phyloP scores from a whole-genome alignment of 2,113 vertebrate genomes.

The Pseudorasbora parva region DNA sequence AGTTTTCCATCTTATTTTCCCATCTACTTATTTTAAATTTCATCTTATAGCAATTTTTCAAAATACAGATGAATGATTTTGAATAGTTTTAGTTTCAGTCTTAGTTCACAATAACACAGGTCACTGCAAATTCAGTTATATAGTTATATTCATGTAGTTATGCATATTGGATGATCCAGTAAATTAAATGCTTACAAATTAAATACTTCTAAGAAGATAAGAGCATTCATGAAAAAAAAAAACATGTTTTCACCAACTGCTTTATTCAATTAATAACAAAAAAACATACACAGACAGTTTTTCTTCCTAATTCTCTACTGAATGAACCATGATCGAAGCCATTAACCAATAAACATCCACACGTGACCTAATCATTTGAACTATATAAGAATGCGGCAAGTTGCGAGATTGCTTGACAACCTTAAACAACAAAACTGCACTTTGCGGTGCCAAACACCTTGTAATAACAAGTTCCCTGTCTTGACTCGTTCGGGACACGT shows the following conservation, averaged over 20 bases:
- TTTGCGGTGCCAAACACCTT: background rate
- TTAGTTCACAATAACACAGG: background rate
- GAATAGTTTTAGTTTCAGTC: background rate
- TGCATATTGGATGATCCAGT: background rate
- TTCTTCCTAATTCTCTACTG: background rate
- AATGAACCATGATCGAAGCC: background rate
- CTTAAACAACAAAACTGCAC: background rate
- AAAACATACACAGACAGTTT: background rate
- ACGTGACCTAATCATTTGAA: background rate
- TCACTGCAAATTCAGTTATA: background rate
- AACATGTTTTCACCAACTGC: too few species aligned
- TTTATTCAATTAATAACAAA: background rate
- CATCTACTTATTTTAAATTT: too few species aligned
- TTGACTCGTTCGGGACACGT: conserved; percentile 29
- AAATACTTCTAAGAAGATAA: background rate
- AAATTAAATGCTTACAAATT: background rate
- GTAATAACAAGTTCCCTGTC: conserved; percentile 29
- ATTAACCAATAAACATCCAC: background rate
- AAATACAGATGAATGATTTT: background rate
- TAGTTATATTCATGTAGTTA: background rate
- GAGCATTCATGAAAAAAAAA: too few species aligned
- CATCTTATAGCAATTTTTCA: background rate
- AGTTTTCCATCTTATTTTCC: background rate
- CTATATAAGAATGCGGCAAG: conserved; percentile 25
- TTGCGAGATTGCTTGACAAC: background rate